Evolutionary conservation across 92 coral and sea anemone genomes (phyloP), one percentile per base, ranked within the genome.

Genomic region (Hydrozoanthus gracilis): DNA sequence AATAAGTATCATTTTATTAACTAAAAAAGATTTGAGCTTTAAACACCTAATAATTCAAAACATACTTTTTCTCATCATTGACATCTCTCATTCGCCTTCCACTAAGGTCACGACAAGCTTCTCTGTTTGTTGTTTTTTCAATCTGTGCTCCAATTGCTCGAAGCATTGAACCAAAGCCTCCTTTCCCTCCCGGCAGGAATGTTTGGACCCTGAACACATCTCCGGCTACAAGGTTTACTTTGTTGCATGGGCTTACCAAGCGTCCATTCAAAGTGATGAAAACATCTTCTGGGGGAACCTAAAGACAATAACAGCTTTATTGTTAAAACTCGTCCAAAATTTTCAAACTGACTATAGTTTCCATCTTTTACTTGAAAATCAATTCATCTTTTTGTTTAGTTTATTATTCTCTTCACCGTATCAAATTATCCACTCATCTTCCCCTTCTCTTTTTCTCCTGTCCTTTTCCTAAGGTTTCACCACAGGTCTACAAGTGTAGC

Each of bases 111-210:
- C 99, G 90, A 58, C 99, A 96, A 4, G 99, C 99, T 68, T 96
- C 99, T 83, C 99, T 91, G 87, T 94, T 96, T 39, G 99, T 96
- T 65, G 99, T 96, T 74, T 96, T 96, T 83, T 96, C 99, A 86
- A 96, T 96, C 89, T 96, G 99, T 15, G 99, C 99, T 76, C 99
- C 99, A 83, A 96, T 91, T 1, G 99, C 99, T 39, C 99, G 98
- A 12, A 96, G 89, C 99, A 96, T 96, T 9, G 99, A 96, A 10
- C 99, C 99, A 86, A 96, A 96, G 4, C 99, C 99, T 58, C 99
- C 99, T 84, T 96, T 96, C 12, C 99, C 99, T 51, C 99, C 99
- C 49, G 85, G 91, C 18, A 96, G 89, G 67, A 87, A 89, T 20
- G 83, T 88, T 27, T 80, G 87, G 20, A 94, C 89, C 18, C 94